Base-by-base conservation (phyloP, 2,113 vertebrate species). In the Phainopepla nitens region DNA sequence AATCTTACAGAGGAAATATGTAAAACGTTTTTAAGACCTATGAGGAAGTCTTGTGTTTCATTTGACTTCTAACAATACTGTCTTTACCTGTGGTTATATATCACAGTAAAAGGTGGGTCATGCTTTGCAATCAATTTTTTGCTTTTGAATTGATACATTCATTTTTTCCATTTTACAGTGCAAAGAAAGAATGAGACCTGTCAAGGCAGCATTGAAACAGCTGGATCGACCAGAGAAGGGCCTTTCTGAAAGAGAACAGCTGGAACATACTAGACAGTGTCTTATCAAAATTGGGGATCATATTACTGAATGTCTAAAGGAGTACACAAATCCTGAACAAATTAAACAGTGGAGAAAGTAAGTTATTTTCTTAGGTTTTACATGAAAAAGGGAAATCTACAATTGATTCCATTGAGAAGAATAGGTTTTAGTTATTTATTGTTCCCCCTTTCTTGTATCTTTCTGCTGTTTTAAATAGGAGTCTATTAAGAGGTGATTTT, bases 321-420 rank as follows among this genome's bases (percentile, higher is more conserved):
- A 99, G 77, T 99, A 99, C 78, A 98, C 99, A 82, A 99, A 99
- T 96, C 99, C 99, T 18, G 99, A 99, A 69, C 99, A 97, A 91
- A 99, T 99, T 90, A 99, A 99, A 76, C 99, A 99, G 71, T 99
- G 99, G 99, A 98, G 99, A 96, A 99, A 99, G 99, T 99, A 94
- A 98, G 98, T 97, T 73, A 50, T 15, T 78, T 23, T 72, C 4
- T 15, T 6, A 35, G 3, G 10, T 65, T 61, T 87, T 58, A 42
- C 50, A 57, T 53, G 17, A 35, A 83, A 61, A 51, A 20, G 4
- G 2, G 36, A 54, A 71, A 78, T 53, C 15, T 33, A 1, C 66
- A 66, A 9, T 66, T 72, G 13, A 4, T 87, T 73, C 17, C 33
- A 7, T 42, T 60, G 51, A 72, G 17, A 31, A 84, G 24, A 69